phyloP scores from a whole-genome alignment of 2,113 vertebrate species.

The Rostratula benghalensis region DNA sequence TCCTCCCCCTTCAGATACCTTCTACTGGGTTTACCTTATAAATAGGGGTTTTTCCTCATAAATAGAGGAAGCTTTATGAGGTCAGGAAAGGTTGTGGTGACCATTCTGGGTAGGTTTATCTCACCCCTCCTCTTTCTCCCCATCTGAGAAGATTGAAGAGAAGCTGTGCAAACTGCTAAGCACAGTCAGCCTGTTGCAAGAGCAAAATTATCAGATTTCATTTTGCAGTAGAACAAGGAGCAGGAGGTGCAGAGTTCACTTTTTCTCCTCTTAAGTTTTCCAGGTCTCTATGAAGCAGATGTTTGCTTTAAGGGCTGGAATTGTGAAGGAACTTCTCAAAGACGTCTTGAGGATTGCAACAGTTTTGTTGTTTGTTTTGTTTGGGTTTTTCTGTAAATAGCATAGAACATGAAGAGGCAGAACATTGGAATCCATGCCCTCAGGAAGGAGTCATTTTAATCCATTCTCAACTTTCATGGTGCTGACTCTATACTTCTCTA shows the following conservation, averaged over 20 bases:
- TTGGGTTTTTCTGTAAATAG: neutral
- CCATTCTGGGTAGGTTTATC: neutral
- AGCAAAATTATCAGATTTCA: neutral
- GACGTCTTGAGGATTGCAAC: neutral
- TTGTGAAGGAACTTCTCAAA: neutral
- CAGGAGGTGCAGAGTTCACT: neutral
- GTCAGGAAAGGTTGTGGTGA: neutral
- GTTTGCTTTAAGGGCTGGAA: neutral
- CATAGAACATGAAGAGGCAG: neutral
- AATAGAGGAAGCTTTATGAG: neutral
- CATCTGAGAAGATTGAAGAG: neutral
- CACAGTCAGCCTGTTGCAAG: neutral
- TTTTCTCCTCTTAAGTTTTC: neutral
- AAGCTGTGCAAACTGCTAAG: neutral
- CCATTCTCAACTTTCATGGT: neutral
- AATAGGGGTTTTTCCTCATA: neutral
- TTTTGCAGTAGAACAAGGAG: neutral
- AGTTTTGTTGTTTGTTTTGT: neutral
- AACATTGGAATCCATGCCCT: neutral
- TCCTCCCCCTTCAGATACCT: neutral
- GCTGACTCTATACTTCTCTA: neutral
- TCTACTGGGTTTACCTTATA: neutral
- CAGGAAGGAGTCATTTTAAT: neutral
- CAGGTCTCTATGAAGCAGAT: neutral
- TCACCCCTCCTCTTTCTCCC: neutral